A percentile compares a stretch with the other conserved stretches of the same genome.
Evolutionary conservation across 1,140 invertebrate genomes (phyloP).

Genomic region (Rhopalosiphum maidis): DNA sequence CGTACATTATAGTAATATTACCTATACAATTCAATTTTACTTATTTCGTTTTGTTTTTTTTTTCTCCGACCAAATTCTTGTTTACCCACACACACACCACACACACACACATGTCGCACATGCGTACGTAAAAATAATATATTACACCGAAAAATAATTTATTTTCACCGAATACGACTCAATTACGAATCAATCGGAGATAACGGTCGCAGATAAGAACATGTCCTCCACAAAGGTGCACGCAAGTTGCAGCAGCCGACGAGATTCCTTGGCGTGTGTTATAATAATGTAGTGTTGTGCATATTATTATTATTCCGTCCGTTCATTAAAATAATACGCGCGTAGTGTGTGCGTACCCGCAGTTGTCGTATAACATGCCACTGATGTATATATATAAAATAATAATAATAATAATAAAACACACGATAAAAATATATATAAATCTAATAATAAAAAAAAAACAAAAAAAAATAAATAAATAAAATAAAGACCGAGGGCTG

Average conservation of each 20-base stretch:
- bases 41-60: neutral
- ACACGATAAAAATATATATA: neutral
- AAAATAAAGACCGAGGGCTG: neutral
- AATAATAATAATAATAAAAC: too few species aligned
- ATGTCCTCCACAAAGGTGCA: neutral
- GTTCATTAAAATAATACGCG: conserved; percentile 8
- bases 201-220: neutral
- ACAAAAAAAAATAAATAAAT: neutral
- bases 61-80: neutral
- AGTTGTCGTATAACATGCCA: neutral
- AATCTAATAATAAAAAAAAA: too few species aligned
- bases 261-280: neutral
- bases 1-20: conserved; percentile 6
- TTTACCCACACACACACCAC: neutral
- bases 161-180: conserved; percentile 21
- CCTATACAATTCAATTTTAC: conserved; percentile 10
- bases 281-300: neutral
- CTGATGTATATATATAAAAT: too few species aligned
- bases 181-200: conserved; percentile 18
- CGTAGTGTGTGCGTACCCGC: neutral
- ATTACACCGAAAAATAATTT: neutral
- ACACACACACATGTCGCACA: neutral
- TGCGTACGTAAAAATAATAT: neutral
- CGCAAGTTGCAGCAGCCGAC: too few species aligned
- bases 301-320: neutral